Evolutionary conservation across 1,140 invertebrate species (phyloP), one percentile per base, ranked within the genome.

Genomic region (Heliconius nattereri): DNA sequence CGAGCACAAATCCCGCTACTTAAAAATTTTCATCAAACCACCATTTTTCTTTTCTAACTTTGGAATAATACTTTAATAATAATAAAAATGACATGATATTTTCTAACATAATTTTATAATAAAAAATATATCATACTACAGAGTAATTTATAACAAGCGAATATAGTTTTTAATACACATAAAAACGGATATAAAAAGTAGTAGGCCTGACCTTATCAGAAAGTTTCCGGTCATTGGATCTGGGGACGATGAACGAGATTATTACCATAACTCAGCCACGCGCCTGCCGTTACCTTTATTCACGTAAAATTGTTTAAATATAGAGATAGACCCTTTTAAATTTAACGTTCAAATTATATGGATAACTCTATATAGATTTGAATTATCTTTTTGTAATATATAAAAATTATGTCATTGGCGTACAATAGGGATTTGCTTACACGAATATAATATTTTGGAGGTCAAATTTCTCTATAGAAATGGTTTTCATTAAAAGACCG

Each of bases 191-290:
- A 74, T 74, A 74, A 73, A 70, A 49, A 71, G 7, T 66, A 79
- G 78, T 85, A 86, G 82, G 83, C 84, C 78, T 88, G 85, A 86
- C 89, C 84, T 90, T 91, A 91, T 91, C 90, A 78, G 81, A 76
- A 84, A 81, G 85, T 90, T 90, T 90, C 87, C 87, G 87, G 89
- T 87, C 90, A 89, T 90, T 91, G 88, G 84, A 85, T 85, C 86
- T 75, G 78, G 82, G 82, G 83, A 83, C 81, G 81, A 85, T 83
- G 77, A 85, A 86, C 83, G 84, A 82, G 82, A 83, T 81, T 81
- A 82, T 84, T 85, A 88, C 79, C 72, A 74, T 81, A 81, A 78
- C 66, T 81, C 76, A 81, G 79, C 45, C 66, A 32, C 52, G 60
- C 75, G 54, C 37, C 76, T 54, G 66, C 71, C 75, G 45, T 70